These are phyloP conservation scores for Pollenia angustigena DNA, from an alignment of 2,888 invertebrate species.

Conservation along the genomic window DNA sequence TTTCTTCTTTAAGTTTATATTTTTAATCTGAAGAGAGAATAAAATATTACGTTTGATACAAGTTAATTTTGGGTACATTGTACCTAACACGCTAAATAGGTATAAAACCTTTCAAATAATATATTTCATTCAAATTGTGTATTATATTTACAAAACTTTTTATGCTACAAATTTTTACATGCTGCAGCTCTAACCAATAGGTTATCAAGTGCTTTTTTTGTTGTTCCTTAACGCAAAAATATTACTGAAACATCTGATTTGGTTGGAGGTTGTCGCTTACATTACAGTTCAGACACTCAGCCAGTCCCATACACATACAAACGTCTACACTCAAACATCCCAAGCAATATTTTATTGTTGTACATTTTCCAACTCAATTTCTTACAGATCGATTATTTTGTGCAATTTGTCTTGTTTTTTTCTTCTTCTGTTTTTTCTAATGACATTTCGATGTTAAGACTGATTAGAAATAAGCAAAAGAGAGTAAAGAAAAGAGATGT, in stretches of 20 bases:
- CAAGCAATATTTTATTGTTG: not conserved
- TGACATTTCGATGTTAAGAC: slow-evolving; percentile 45
- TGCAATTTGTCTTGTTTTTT: slow-evolving; percentile 46
- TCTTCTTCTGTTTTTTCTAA: slow-evolving; percentile 16
- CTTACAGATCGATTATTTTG: slow-evolving; percentile 57
- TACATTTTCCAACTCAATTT: slow-evolving; percentile 21
- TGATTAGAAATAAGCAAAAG: slow-evolving; percentile 38
- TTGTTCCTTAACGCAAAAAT: slow-evolving; percentile 13
- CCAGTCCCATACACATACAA: not conserved
- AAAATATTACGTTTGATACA: no score
- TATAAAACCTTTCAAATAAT: no score
- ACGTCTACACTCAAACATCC: not conserved
- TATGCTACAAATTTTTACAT: not conserved
- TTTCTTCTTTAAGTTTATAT: no score
- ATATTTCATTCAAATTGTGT: no score
- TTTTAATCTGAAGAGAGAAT: no score
- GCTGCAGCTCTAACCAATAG: slow-evolving; percentile 12
- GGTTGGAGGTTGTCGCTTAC: not conserved
- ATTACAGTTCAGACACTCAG: not conserved
- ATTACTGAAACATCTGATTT: slow-evolving; percentile 24
- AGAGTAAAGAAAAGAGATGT: not conserved
- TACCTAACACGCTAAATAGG: no score
- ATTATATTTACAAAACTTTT: not conserved
- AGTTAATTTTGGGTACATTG: no score
- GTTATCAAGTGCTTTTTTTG: slow-evolving; percentile 33